These are phyloP conservation scores for Acleris sparsana DNA, from an alignment of 2,888 invertebrate genomes.

Conservation along the genomic window DNA sequence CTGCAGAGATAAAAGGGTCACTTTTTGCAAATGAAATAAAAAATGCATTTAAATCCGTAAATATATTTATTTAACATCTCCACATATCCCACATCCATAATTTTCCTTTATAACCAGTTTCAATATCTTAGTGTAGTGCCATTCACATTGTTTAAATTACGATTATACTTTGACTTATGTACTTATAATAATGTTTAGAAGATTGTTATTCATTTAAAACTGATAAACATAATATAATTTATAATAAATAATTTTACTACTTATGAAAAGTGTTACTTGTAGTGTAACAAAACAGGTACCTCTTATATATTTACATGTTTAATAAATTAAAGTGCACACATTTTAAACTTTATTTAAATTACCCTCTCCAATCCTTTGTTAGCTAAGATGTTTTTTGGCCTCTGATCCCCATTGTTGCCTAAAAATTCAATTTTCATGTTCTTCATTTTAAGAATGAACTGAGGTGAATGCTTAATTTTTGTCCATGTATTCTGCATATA, in stretches of 20 bases:
- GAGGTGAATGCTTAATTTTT: no score
- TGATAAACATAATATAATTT: constrained; percentile 23
- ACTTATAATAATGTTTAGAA: constrained; percentile 19
- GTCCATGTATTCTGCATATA: no score
- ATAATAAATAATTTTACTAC: constrained; percentile 21
- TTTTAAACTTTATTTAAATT: constrained; percentile 46
- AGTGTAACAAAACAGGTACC: constrained; percentile 29
- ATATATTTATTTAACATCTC: neutral
- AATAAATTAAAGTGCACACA: constrained; percentile 74
- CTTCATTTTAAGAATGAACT: no score
- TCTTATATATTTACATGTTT: constrained; percentile 46
- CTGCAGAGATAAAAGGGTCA: neutral
- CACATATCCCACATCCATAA: neutral
- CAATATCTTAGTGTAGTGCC: constrained; percentile 6
- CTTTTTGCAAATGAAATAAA: constrained; percentile 21
- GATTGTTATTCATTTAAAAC: constrained; percentile 26
- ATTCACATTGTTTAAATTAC: neutral
- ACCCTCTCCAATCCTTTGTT: neutral
- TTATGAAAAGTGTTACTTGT: constrained; percentile 21
- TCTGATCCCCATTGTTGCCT: no score
- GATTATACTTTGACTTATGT: neutral
- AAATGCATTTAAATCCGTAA: constrained; percentile 25
- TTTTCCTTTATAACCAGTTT: neutral
- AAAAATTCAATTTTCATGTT: no score
- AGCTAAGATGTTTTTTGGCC: neutral